Conservation (phyloP, 1,140 invertebrate species). For the Heterodera schachtii region DNA sequence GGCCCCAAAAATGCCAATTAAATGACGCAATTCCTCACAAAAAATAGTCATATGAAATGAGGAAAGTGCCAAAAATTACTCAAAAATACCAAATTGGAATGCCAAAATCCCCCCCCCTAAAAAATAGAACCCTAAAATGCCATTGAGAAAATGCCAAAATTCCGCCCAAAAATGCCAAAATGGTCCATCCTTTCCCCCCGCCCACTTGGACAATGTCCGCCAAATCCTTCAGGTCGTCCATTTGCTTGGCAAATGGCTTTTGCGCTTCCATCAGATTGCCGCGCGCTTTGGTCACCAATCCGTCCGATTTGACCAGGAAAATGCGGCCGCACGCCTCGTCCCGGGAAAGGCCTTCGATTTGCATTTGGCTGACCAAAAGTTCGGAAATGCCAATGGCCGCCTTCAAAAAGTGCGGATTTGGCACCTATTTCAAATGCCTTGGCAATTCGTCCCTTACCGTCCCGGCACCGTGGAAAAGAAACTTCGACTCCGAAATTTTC, state of each 20-base stretch:
- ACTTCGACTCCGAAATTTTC: constrained; percentile 79
- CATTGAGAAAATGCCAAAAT: too few species aligned
- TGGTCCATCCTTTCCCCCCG: too few species aligned
- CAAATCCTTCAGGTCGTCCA: constrained; percentile 77
- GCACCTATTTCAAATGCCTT: too few species aligned
- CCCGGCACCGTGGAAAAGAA: constrained; percentile 88
- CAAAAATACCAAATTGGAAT: too few species aligned
- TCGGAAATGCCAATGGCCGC: constrained; percentile 66
- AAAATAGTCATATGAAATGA: too few species aligned
- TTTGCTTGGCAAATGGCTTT: constrained; percentile 83
- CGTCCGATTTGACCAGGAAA: constrained; percentile 72
- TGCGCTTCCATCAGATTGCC: constrained; percentile 70
- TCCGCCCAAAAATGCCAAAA: too few species aligned
- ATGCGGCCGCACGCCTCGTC: constrained; percentile 80
- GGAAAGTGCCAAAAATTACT: too few species aligned
- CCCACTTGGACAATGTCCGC: constrained; percentile 74
- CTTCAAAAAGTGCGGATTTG: constrained; percentile 6
- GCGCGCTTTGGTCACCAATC: constrained; percentile 65
- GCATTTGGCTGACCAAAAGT: constrained; percentile 82
- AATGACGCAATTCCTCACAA: too few species aligned
- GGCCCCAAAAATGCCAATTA: too few species aligned
- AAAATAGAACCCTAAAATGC: too few species aligned
- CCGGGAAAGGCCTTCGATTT: constrained; percentile 66
- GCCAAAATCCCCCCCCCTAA: too few species aligned
- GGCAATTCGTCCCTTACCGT: constrained; percentile 60